Evolutionary conservation across 1,140 invertebrate genomes (phyloP).

Genomic region (Drosophila athabasca): DNA sequence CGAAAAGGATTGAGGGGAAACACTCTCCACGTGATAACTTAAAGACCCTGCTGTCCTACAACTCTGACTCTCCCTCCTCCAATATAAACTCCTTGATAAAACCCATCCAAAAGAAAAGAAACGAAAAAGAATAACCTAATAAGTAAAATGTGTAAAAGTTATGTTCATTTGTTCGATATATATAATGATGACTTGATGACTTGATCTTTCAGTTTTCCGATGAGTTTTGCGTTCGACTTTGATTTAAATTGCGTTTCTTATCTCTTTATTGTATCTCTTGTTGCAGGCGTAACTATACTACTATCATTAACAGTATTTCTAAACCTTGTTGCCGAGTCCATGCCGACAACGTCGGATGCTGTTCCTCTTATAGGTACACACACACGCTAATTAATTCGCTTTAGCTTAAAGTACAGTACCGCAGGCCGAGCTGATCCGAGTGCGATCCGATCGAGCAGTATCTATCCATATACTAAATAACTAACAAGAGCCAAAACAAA

Average conservation of each 20-base stretch:
- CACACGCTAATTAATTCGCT: conserved; percentile 65
- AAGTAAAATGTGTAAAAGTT: conserved; percentile 49
- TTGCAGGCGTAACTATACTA: conserved; percentile 98
- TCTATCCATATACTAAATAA: conserved; percentile 30
- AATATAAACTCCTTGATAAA: conserved; percentile 40
- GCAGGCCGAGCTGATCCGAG: conserved; percentile 3
- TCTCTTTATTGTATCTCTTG: conserved; percentile 79
- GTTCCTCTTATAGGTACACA: conserved; percentile 88
- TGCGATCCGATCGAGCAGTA: conserved; percentile 20
- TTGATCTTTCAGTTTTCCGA: conserved; percentile 67
- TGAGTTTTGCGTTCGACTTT: conserved; percentile 63
- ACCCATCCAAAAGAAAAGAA: conserved; percentile 24
- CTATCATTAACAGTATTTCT: conserved; percentile 99
- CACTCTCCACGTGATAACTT: conserved; percentile 13
- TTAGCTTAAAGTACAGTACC: conserved; percentile 32
- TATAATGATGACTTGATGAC: conserved; percentile 48
- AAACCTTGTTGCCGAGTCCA: conserved; percentile 96
- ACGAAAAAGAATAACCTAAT: conserved; percentile 33
- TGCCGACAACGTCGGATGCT: conserved; percentile 95
- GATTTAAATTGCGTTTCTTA: conserved; percentile 70
- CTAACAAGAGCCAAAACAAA: conserved; percentile 24
- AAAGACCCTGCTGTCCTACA: conserved; percentile 40
- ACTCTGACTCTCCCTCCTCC: not conserved
- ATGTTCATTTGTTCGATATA: conserved; percentile 42
- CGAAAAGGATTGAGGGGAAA: conserved; percentile 7